Evolutionary conservation across 2,888 invertebrate species (phyloP).

Genomic region (Microchrysa polita): DNA sequence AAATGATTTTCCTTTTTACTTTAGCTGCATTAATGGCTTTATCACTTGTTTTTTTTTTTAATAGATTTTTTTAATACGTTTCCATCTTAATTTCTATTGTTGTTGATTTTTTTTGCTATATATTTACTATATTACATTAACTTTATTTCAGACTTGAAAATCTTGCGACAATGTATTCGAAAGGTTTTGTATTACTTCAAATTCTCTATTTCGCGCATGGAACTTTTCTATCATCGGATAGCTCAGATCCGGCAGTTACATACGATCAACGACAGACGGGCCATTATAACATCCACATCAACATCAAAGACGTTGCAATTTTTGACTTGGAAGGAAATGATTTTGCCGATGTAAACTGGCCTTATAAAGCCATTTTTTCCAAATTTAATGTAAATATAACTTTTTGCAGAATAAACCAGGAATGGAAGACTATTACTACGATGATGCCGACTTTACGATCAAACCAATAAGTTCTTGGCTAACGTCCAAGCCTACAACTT

Average conservation of each 20-base stretch:
- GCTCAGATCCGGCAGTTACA: not conserved
- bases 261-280: constrained; percentile 81
- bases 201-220: too few relatives aligned
- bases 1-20: too few relatives aligned
- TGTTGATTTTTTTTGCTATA: not conserved
- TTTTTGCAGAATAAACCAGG: constrained; percentile 49
- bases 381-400: not conserved
- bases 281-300: constrained; percentile 80
- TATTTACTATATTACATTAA: not conserved
- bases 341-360: constrained; percentile 23
- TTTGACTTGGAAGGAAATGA: constrained; percentile 69
- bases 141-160: not conserved
- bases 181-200: too few relatives aligned
- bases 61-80: too few relatives aligned
- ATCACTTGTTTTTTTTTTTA: too few relatives aligned
- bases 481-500: constrained; percentile 53
- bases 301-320: constrained; percentile 80
- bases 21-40: too few relatives aligned
- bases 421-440: constrained; percentile 61
- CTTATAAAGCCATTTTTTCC: not conserved
- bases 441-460: constrained; percentile 61
- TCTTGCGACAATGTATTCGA: not conserved
- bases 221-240: not conserved
- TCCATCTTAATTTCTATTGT: not conserved
- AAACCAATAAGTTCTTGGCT: constrained; percentile 55